Conservation (phyloP, 2,797 vertebrate genomes). For the Schizothorax lantsangensis region DNA sequence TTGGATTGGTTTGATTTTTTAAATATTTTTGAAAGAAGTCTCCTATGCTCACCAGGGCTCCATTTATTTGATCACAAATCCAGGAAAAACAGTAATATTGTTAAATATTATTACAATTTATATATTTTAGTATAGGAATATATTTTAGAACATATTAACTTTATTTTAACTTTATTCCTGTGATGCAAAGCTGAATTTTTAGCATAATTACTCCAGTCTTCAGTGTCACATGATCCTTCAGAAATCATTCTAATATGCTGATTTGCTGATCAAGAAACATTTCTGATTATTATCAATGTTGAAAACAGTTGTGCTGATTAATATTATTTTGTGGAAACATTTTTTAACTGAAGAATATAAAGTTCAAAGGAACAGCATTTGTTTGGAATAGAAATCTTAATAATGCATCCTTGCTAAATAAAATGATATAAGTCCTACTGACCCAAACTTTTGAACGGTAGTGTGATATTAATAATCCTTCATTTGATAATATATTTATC, state of each 20-base stretch:
- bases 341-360: neutral
- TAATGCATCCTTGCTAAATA: neutral
- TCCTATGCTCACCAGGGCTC: neutral
- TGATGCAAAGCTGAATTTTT: too few species aligned
- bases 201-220: neutral
- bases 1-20: neutral
- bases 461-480: neutral
- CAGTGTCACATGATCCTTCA: neutral
- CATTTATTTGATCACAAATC: neutral
- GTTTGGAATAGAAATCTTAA: too few species aligned
- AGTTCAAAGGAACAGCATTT: neutral
- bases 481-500: neutral
- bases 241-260: neutral
- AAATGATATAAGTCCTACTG: neutral
- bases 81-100: neutral
- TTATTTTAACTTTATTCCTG: neutral
- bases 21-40: neutral
- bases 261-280: neutral
- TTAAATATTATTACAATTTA: too few species aligned
- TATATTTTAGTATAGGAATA: neutral
- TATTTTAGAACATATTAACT: neutral
- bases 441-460: neutral
- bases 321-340: too few species aligned
- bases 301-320: neutral
- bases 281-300: neutral